Evolutionary conservation across 2,888 invertebrate species (phyloP).

Genomic region (Lamproptera curius): DNA sequence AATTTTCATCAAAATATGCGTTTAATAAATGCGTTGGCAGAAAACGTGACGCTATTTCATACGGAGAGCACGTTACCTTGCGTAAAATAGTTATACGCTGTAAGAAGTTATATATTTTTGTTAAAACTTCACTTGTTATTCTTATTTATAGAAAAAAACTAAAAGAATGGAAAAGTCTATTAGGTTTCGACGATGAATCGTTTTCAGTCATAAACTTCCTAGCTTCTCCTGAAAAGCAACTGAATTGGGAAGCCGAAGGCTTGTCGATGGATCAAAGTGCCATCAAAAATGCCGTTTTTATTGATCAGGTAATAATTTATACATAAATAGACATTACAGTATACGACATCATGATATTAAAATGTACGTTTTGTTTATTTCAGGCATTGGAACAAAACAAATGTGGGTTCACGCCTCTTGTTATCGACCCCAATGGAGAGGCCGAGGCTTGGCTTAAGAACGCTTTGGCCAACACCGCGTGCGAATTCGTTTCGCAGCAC

Average conservation of each 20-base stretch:
- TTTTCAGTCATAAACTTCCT: constrained; percentile 66
- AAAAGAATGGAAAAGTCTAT: constrained; percentile 68
- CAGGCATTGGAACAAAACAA: constrained; percentile 50
- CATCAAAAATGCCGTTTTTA: constrained; percentile 88
- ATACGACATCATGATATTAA: too few relatives aligned
- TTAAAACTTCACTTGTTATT: too few relatives aligned
- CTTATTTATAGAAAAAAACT: constrained; percentile 23
- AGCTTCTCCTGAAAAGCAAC: constrained; percentile 78
- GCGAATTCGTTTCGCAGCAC: constrained; percentile 89
- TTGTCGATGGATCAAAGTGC: constrained; percentile 88
- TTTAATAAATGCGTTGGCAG: too few relatives aligned
- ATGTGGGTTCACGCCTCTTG: constrained; percentile 83
- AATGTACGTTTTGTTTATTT: background rate
- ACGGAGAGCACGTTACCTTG: too few relatives aligned
- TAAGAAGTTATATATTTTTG: too few relatives aligned
- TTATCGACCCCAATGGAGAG: constrained; percentile 93
- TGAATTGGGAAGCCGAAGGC: constrained; percentile 92
- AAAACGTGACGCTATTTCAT: too few relatives aligned
- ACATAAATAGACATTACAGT: too few relatives aligned
- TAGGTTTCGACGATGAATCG: constrained; percentile 52
- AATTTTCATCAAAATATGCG: too few relatives aligned
- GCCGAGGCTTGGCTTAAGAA: constrained; percentile 89
- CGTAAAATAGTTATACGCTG: too few relatives aligned
- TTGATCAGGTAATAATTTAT: constrained; percentile 79
- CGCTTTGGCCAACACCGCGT: constrained; percentile 79